These are phyloP conservation scores for Rhopalosiphum maidis DNA, from an alignment of 1,140 invertebrate genomes.

Conservation along the genomic window DNA sequence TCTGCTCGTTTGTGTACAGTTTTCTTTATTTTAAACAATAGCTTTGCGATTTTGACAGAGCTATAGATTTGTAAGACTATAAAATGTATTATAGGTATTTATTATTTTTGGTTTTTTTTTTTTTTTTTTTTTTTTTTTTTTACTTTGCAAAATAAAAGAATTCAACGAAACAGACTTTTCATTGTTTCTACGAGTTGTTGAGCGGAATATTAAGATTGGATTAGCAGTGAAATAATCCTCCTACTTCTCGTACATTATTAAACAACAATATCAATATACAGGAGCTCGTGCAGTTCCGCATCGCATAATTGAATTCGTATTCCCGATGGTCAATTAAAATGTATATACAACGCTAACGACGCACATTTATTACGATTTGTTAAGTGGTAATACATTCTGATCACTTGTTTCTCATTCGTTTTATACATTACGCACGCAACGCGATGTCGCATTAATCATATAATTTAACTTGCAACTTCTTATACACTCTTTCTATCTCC, in stretches of 20 bases:
- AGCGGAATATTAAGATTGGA: not conserved
- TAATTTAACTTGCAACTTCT: conserved; percentile 28
- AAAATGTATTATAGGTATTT: not conserved
- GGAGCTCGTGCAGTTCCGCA: not conserved
- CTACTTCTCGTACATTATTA: not conserved
- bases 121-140: not conserved
- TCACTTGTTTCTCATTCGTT: conserved; percentile 10
- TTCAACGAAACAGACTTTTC: not conserved
- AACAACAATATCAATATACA: not conserved
- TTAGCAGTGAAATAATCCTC: not conserved
- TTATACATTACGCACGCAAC: not conserved
- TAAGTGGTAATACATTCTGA: conserved; percentile 40
- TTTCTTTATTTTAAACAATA: not conserved
- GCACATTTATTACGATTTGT: conserved; percentile 47
- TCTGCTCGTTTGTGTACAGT: not conserved
- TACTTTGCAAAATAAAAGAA: not conserved
- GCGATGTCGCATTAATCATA: conserved; percentile 15
- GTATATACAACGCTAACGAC: not conserved
- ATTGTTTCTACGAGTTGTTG: not conserved
- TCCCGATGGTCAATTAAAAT: conserved; percentile 21
- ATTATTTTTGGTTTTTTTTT: not conserved
- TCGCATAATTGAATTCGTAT: not conserved
- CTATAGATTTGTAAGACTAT: not conserved
- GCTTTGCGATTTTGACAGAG: not conserved
- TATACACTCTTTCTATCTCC: not conserved